Base-by-base conservation (phyloP, 2,797 vertebrate genomes). In the Psittacula derbiana region DNA sequence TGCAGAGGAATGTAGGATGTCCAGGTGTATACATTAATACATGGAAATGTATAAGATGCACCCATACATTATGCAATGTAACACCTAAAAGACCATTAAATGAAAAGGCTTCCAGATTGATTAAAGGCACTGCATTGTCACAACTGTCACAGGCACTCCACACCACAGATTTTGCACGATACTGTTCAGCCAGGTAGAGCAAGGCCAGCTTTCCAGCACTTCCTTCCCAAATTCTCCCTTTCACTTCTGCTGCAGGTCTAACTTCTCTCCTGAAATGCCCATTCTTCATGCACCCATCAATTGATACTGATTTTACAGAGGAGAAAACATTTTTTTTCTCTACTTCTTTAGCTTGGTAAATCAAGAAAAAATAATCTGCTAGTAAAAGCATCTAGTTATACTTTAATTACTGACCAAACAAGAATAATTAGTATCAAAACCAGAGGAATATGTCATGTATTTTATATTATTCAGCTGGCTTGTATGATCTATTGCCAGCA, bases 11-110 rank as follows among this genome's bases (percentile, higher is more conserved):
- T 8, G 41, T 38, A n/a, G 16, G n/a, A 20, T 60, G 36, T 21
- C n/a, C 67, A 55, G 8, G 6, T 20, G 3, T 57, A 53, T n/a
- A 28, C 3, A 60, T 65, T 14, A 46, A 64, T 67, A 38, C n/a
- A 15, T 21, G 4, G 11, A 69, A 76, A 52, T 0, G 0, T 44
- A 3, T 16, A 33, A 58, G 6, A 10, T n/a, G 5, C 28, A 25
- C 19, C 21, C 13, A 16, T 21, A 11, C 11, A 11, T 20, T 52
- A 30, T 3, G 8, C 8, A 3, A 25, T 8, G 4, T 36, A 72
- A 70, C 12, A 43, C 47, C 28, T 38, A 10, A n/a, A 62, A 80
- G 38, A 6, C 3, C 16, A 30, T 46, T 30, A 84, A 31, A 9
- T 19, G 21, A 28, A 58, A 73, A 67, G 28, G 6, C 44, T 91